Conservation (phyloP, 2,888 invertebrate genomes). For the Torymus auratus region DNA sequence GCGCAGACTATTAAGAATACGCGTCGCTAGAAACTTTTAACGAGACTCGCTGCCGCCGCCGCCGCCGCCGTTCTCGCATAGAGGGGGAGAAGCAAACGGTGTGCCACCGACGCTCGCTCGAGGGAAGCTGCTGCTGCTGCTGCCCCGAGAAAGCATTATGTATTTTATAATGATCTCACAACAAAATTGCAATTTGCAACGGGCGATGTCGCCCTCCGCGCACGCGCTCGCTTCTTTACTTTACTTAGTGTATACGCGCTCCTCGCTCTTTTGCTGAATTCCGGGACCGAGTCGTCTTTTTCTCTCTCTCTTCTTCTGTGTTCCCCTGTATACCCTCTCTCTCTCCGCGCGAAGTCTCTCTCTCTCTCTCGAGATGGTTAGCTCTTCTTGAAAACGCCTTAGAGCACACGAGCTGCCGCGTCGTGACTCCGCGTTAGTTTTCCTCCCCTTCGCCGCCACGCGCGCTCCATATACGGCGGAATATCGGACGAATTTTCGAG, state of each 20-base stretch:
- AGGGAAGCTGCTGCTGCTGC: not conserved
- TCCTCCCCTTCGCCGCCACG: not conserved
- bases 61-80: conserved; percentile 14
- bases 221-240: conserved; percentile 62
- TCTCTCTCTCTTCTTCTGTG: conserved; percentile 25
- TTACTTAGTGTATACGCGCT: conserved; percentile 56
- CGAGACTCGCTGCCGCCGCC: conserved; percentile 68
- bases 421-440: conserved; percentile 21
- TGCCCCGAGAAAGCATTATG: conserved; percentile 69
- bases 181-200: conserved; percentile 75
- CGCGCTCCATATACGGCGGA: too few relatives aligned
- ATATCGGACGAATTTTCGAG: too few relatives aligned
- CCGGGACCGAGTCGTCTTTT: not conserved
- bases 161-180: conserved; percentile 75
- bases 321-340: not conserved
- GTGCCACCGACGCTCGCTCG: conserved; percentile 31
- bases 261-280: conserved; percentile 28
- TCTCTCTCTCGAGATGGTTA: conserved; percentile 17
- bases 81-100: conserved; percentile 56
- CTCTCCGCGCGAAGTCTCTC: conserved; percentile 11
- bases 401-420: not conserved
- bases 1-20: conserved; percentile 77
- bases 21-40: conserved; percentile 77
- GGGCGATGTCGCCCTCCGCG: conserved; percentile 66
- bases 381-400: conserved; percentile 6